Evolutionary conservation across 2,888 invertebrate genomes (phyloP), one percentile per base, ranked within the genome.

Genomic region (Phlogophora meticulosa): DNA sequence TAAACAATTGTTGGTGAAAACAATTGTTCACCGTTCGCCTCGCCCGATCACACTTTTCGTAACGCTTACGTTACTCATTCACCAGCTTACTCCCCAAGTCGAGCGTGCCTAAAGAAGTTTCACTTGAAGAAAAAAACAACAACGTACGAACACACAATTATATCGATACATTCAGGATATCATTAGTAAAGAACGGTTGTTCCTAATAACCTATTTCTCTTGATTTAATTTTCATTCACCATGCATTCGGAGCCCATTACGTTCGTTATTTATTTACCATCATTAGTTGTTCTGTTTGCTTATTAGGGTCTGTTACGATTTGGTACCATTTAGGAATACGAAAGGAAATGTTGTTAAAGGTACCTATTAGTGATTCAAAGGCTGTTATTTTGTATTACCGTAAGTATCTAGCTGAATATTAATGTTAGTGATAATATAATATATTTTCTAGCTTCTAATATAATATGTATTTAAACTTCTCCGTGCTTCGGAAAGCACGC

Each of bases 181-280:
- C 57, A 58, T 76, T 72, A 76, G 45, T 63, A 46, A 49, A 49
- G 36, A 55, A 40, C 45, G 32, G 15, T 40, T 13, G 40, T 24
- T 59, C 7, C 24, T 59, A 59, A 11, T 59, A 60, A 60, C 17
- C 60, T 36, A 38, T 22, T 46, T 76, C 4, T 46, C n/a, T n/a
- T 40, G 24, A 20, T 36, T 51, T 76, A 55, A 74, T 74, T 77
- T 51, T 42, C 34, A 77, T 74, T 77, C 72, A 72, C 42, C 73
- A 77, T 72, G 58, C 72, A 72, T 72, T 46, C 45, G 2, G 9
- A 38, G 36, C 32, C 59, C 32, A 55, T 72, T 59, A 69, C 13
- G 22, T 32, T 28, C 40, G 40, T 70, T 51, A 76, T 32, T 75
- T 58, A 75, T 63, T 36, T 34, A 46, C 24, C 22, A 34, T 58